phyloP scores from a whole-genome alignment of 2,113 vertebrate genomes.

The Ameiurus melas region DNA sequence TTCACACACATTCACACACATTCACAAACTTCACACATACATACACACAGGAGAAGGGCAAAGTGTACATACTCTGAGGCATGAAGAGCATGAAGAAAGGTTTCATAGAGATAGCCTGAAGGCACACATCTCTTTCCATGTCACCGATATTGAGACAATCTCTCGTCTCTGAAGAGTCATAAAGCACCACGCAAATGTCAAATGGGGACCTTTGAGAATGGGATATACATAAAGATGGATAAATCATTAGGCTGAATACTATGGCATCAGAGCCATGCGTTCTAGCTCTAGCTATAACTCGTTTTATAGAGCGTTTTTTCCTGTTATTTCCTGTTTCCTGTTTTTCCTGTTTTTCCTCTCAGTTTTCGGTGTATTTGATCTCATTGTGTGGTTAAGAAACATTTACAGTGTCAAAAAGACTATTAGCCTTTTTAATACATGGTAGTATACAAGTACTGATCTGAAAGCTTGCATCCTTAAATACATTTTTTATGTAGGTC shows the following conservation, averaged over 20 bases:
- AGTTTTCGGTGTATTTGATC: background rate
- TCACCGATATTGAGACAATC: slow-evolving; percentile 41
- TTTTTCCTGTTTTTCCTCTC: too few species aligned
- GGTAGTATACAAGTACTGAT: background rate
- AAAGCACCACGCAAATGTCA: slow-evolving; percentile 49
- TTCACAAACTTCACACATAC: background rate
- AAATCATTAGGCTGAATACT: slow-evolving; percentile 49
- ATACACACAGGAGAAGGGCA: slow-evolving; percentile 6
- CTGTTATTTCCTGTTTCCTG: too few species aligned
- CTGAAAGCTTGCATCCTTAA: background rate
- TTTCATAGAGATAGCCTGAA: slow-evolving; percentile 38
- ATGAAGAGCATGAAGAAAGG: slow-evolving; percentile 34
- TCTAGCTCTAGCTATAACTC: too few species aligned
- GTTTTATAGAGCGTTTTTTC: background rate
- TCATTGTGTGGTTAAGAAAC: background rate
- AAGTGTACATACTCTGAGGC: slow-evolving; percentile 27
- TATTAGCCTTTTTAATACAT: background rate
- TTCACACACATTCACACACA: background rate
- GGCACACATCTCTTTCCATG: slow-evolving; percentile 5
- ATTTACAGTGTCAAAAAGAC: background rate
- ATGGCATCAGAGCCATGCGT: slow-evolving; percentile 10
- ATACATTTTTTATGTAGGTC: background rate
- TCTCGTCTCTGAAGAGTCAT: slow-evolving; percentile 38
- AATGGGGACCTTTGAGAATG: slow-evolving; percentile 45
- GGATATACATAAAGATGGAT: slow-evolving; percentile 47